phyloP scores from a whole-genome alignment of 1,140 invertebrate species.

The Leptonema lineaticorne region DNA sequence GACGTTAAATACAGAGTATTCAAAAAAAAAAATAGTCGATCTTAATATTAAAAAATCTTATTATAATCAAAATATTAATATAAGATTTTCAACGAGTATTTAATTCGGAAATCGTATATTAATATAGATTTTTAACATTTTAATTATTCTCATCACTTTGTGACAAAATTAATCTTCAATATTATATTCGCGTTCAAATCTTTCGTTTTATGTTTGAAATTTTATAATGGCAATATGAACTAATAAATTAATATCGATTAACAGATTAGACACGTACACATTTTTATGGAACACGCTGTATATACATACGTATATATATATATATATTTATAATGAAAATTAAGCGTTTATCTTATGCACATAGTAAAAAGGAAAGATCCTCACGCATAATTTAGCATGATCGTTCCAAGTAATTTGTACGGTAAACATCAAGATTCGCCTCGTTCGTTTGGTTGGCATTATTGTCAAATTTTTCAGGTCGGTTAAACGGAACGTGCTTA shows the following conservation, averaged over 20 bases:
- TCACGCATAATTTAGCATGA: not conserved
- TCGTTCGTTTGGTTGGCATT: not conserved
- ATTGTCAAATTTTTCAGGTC: not conserved
- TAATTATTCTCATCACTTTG: too few relatives aligned
- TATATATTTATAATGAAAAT: not conserved
- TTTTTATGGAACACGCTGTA: not conserved
- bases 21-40: too few relatives aligned
- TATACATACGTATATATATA: not conserved
- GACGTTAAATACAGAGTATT: too few relatives aligned
- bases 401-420: not conserved
- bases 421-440: not conserved
- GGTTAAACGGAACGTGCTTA: slow-evolving; percentile 7
- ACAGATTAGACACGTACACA: not conserved
- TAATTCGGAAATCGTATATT: too few relatives aligned
- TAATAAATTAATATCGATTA: too few relatives aligned
- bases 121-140: too few relatives aligned
- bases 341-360: not conserved
- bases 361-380: not conserved
- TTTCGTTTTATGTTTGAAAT: not conserved
- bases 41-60: too few relatives aligned
- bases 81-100: too few relatives aligned
- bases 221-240: not conserved
- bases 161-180: too few relatives aligned
- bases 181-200: slow-evolving; percentile 1
- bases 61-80: too few relatives aligned